Conservation (phyloP, 2,113 vertebrate species). For the Apodemus sylvaticus region DNA sequence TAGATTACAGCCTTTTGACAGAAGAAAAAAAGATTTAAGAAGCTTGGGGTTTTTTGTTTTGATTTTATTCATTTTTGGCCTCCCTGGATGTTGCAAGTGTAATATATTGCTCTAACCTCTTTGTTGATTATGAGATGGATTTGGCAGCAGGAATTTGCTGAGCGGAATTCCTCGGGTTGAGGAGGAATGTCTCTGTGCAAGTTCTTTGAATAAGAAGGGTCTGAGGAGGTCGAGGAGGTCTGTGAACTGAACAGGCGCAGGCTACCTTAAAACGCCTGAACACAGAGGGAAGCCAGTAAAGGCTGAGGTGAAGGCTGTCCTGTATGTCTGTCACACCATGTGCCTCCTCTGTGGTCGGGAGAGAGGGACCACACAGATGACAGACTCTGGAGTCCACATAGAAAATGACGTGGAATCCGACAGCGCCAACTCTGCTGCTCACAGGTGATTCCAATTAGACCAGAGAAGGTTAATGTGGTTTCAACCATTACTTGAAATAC, state of each 20-base stretch:
- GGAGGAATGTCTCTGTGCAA: constrained; percentile 47
- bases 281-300: neutral
- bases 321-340: neutral
- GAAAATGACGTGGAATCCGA: constrained; percentile 60
- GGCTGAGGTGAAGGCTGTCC: neutral
- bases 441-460: constrained; percentile 73
- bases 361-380: neutral
- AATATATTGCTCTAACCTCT: neutral
- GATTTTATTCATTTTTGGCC: neutral
- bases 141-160: constrained; percentile 49
- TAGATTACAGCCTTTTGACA: neutral
- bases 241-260: neutral
- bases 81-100: constrained; percentile 44
- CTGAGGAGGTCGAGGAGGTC: neutral
- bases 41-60: neutral
- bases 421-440: constrained; percentile 53
- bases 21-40: neutral
- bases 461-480: constrained; percentile 52
- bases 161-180: constrained; percentile 46
- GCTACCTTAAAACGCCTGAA: neutral
- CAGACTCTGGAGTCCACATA: constrained; percentile 54
- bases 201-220: constrained; percentile 41
- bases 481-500: constrained; percentile 72
- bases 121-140: constrained; percentile 31
- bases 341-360: neutral